Percentiles rank a stretch among this genome's conserved stretches.
phyloP scores from a whole-genome alignment of 2,113 vertebrate species.

The Pterocles orientalis region DNA sequence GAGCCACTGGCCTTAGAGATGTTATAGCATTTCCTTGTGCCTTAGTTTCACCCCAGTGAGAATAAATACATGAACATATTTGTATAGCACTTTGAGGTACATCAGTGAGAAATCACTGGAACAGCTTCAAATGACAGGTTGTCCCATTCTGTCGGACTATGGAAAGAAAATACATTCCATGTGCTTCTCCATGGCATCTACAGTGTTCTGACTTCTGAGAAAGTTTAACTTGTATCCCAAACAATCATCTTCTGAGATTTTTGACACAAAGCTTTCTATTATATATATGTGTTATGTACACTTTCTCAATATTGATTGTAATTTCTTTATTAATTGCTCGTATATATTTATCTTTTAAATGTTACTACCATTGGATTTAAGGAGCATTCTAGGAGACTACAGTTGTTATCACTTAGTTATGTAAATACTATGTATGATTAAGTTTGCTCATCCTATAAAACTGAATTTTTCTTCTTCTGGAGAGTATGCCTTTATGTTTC shows the following conservation, averaged over 20 bases:
- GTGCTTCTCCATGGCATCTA: not conserved
- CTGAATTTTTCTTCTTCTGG: not conserved
- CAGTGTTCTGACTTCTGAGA: not conserved
- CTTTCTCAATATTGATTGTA: not conserved
- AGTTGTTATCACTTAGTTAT: not conserved
- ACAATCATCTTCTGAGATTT: not conserved
- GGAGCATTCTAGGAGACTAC: not conserved
- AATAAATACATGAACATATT: not conserved
- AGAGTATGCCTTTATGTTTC: constrained; percentile 8
- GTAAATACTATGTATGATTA: not conserved
- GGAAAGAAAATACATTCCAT: not conserved
- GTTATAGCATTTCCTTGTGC: not conserved
- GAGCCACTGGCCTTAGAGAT: not conserved
- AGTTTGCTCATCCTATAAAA: constrained; percentile 3
- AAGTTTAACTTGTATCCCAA: not conserved
- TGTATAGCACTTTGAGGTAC: not conserved
- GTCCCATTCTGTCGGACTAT: not conserved
- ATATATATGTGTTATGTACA: not conserved
- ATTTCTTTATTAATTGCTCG: not conserved
- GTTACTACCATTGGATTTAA: not conserved
- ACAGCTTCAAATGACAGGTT: not conserved
- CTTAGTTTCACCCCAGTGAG: not conserved
- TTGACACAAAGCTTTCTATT: not conserved
- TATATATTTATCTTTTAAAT: not conserved
- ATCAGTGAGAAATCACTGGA: not conserved